phyloP scores from a whole-genome alignment of 2,113 vertebrate species.

The Anas platyrhynchos region DNA sequence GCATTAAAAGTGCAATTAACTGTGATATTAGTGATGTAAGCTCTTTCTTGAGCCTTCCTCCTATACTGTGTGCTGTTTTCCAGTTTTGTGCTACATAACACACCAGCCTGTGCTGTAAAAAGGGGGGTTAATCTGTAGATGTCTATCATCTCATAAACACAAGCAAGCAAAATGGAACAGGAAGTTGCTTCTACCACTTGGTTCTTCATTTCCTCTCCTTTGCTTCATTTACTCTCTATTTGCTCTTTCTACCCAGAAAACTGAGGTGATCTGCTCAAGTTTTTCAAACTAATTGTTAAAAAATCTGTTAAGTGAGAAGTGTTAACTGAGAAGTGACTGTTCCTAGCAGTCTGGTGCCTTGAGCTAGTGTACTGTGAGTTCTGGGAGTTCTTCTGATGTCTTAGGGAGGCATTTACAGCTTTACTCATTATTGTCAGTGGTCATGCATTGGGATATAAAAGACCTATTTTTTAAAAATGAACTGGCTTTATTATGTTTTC shows the following conservation, averaged over 20 bases:
- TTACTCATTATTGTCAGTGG: background rate
- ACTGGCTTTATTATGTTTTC: background rate
- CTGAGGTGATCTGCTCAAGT: background rate
- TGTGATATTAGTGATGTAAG: background rate
- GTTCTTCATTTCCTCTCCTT: background rate
- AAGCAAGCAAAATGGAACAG: background rate
- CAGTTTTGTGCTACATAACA: accelerated
- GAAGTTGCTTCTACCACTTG: background rate
- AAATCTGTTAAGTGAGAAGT: background rate
- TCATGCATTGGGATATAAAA: background rate
- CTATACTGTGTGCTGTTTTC: background rate
- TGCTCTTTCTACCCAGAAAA: background rate
- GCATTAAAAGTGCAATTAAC: background rate
- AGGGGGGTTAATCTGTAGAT: background rate
- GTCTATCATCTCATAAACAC: background rate
- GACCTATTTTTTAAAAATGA: background rate
- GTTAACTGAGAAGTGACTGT: background rate
- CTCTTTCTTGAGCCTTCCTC: background rate
- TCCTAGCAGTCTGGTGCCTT: background rate
- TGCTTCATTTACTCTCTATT: background rate
- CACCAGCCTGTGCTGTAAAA: background rate
- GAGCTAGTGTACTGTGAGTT: background rate
- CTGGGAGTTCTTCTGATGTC: background rate
- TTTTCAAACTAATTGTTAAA: background rate
- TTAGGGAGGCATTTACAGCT: background rate